These are phyloP conservation scores for Calameuta filiformis DNA, from an alignment of 2,888 invertebrate genomes.

Conservation along the genomic window DNA sequence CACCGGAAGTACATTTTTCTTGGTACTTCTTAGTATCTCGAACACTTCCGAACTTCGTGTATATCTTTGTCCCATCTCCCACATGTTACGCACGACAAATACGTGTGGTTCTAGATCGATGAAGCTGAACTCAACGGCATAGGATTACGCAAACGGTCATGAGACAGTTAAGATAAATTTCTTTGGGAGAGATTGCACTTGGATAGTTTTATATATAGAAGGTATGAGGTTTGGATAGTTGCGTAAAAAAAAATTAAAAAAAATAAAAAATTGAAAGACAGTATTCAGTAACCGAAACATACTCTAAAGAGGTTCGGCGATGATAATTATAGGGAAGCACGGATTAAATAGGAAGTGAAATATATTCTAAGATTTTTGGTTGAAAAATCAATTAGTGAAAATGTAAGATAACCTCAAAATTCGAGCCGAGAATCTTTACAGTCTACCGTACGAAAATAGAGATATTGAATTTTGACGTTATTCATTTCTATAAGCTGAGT, in stretches of 20 bases:
- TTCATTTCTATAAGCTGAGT: no score
- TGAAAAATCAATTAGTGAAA: no score
- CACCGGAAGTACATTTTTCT: neutral
- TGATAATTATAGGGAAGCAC: no score
- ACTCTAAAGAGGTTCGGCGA: neutral
- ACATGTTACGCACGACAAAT: neutral
- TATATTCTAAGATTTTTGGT: no score
- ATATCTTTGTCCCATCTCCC: neutral
- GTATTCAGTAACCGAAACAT: neutral
- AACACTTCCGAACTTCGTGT: neutral
- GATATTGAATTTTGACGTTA: no score
- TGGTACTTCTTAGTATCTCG: neutral
- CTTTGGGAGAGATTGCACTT: neutral
- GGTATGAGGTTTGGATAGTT: neutral
- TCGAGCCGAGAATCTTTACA: no score
- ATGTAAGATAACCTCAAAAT: no score
- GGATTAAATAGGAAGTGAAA: no score
- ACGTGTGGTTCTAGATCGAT: neutral
- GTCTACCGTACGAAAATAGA: no score
- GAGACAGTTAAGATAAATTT: neutral
- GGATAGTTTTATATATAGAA: neutral
- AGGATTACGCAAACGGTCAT: neutral
- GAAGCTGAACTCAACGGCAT: neutral
- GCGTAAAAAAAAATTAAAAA: neutral
- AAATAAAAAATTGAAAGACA: neutral